Conservation (phyloP, 2,888 invertebrate genomes). For the Dynastes tityus region DNA sequence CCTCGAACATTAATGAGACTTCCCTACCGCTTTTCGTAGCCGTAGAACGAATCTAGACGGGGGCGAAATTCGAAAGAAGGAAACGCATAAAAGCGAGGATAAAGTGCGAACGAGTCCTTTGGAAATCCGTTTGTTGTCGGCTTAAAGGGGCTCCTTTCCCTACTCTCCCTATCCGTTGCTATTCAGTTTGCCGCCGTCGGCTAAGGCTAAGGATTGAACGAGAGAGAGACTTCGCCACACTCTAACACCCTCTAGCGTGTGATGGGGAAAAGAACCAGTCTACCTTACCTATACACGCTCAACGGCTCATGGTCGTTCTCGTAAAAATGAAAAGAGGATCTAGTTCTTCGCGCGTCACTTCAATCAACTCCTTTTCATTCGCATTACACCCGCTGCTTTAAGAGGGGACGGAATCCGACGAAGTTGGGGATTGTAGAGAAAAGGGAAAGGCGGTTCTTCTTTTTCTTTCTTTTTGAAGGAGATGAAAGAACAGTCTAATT, state of each 20-base stretch:
- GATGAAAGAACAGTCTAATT: too few species aligned
- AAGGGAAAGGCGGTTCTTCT: too few species aligned
- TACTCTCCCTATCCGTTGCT: constrained; percentile 52
- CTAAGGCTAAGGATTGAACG: constrained; percentile 56
- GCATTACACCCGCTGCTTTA: constrained; percentile 22
- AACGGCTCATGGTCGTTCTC: too few species aligned
- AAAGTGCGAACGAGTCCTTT: constrained; percentile 54
- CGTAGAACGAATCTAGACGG: neutral
- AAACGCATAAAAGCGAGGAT: constrained; percentile 42
- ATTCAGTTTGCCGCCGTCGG: constrained; percentile 54
- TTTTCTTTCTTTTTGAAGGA: too few species aligned
- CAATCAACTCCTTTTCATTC: constrained; percentile 46
- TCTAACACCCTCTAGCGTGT: neutral
- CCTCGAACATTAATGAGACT: too few species aligned
- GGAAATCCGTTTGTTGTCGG: constrained; percentile 57
- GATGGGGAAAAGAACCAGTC: neutral
- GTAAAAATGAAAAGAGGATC: too few species aligned
- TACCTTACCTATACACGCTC: neutral
- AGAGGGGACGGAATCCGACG: too few species aligned
- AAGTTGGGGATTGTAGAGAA: too few species aligned
- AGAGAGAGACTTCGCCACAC: constrained; percentile 50
- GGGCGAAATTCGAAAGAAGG: neutral
- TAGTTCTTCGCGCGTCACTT: constrained; percentile 48
- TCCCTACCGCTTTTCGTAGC: too few species aligned
- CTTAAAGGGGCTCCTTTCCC: constrained; percentile 54